phyloP scores from a whole-genome alignment of 2,113 vertebrate genomes.

The Felis chaus region DNA sequence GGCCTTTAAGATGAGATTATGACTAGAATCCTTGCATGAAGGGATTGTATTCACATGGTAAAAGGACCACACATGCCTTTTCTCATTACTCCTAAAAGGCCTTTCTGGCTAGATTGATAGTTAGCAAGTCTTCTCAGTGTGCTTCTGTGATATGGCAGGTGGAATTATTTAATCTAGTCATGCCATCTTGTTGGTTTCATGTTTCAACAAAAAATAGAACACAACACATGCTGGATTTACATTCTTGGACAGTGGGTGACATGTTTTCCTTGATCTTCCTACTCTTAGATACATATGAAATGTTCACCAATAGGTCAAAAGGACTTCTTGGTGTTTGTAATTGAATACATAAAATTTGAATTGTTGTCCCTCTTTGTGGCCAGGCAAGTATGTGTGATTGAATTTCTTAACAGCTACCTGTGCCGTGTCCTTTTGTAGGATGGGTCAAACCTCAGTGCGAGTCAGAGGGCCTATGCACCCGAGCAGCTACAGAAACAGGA shows the following conservation, averaged over 20 bases:
- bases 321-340: constrained; percentile 47
- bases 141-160: constrained; percentile 81
- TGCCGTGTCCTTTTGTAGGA: constrained; percentile 85
- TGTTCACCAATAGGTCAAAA: constrained; percentile 67
- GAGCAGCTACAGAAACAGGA: constrained; percentile 97
- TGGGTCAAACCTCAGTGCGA: constrained; percentile 92
- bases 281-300: constrained; percentile 66
- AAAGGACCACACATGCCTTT: constrained; percentile 42
- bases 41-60: constrained; percentile 66
- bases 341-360: constrained; percentile 19
- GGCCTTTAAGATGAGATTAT: background rate
- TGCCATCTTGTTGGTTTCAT: constrained; percentile 80
- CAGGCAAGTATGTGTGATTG: background rate
- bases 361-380: background rate
- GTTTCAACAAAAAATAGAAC: constrained; percentile 77
- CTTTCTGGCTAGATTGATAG: constrained; percentile 78
- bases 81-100: constrained; percentile 39
- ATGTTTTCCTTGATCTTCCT: constrained; percentile 63
- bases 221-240: constrained; percentile 79
- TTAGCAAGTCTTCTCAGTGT: constrained; percentile 80
- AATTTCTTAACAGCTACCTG: background rate
- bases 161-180: constrained; percentile 82
- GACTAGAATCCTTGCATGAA: constrained; percentile 15
- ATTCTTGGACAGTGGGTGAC: constrained; percentile 75
- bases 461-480: constrained; percentile 95